A percentile compares a stretch with the other conserved stretches of the same genome.
These are phyloP conservation scores for Hystrix brachyura DNA, from an alignment of 2,113 vertebrate species.

Conservation along the genomic window DNA sequence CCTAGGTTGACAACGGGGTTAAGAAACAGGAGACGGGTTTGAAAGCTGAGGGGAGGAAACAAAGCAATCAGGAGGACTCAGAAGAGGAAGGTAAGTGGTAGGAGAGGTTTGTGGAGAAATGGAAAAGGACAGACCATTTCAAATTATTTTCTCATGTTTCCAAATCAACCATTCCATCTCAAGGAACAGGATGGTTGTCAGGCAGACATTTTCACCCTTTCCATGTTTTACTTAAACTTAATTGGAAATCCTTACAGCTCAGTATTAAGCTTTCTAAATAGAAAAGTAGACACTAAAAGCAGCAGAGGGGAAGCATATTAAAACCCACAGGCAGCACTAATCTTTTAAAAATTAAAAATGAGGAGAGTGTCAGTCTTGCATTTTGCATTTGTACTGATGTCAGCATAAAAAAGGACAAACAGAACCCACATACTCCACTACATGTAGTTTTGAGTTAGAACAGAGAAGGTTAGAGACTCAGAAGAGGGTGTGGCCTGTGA, in stretches of 20 bases:
- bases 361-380: slow-evolving; percentile 39
- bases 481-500: not conserved
- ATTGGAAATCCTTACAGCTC: slow-evolving; percentile 77
- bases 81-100: not conserved
- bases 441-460: not conserved
- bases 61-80: not conserved
- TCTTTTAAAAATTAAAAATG: slow-evolving; percentile 78
- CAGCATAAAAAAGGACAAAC: slow-evolving; percentile 27
- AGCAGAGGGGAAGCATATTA: slow-evolving; percentile 81
- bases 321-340: slow-evolving; percentile 78
- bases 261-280: slow-evolving; percentile 81
- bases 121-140: slow-evolving; percentile 35
- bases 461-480: not conserved
- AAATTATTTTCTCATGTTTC: slow-evolving; percentile 49
- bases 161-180: slow-evolving; percentile 66
- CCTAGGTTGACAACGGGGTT: not conserved
- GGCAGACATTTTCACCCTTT: slow-evolving; percentile 78
- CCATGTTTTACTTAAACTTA: slow-evolving; percentile 83
- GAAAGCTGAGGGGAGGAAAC: not conserved
- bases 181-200: slow-evolving; percentile 75
- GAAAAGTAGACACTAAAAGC: slow-evolving; percentile 84
- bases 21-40: not conserved
- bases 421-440: not conserved
- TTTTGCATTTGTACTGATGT: slow-evolving; percentile 60
- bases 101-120: not conserved